Percentiles rank a stretch among this genome's conserved stretches.
phyloP scores from a whole-genome alignment of 2,797 vertebrate species.

The Cichlasoma orientale region DNA sequence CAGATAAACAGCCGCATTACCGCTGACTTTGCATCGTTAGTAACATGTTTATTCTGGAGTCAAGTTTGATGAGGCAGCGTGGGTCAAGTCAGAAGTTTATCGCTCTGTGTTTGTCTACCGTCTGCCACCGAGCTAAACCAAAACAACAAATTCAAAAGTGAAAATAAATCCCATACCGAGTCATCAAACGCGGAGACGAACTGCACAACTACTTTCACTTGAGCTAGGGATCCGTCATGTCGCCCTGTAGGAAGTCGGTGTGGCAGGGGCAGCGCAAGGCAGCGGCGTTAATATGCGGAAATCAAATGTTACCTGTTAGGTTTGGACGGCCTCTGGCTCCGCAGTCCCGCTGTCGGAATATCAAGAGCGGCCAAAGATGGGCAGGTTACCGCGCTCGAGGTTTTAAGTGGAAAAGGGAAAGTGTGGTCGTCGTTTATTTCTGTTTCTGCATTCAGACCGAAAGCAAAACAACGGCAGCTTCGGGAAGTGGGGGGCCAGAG shows the following conservation, averaged over 20 bases:
- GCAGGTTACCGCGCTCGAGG: not conserved
- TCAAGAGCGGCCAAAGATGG: not conserved
- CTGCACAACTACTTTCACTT: slow-evolving; percentile 75
- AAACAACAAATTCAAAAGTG: slow-evolving; percentile 84
- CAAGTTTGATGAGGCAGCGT: slow-evolving; percentile 11
- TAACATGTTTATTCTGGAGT: not conserved
- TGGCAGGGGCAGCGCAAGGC: not conserved
- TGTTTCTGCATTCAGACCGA: slow-evolving; percentile 89
- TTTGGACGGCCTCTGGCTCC: slow-evolving; percentile 48
- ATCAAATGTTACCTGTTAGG: slow-evolving; percentile 60
- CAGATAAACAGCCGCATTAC: not conserved
- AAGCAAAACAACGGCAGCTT: slow-evolving; percentile 94
- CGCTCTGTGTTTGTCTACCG: not conserved
- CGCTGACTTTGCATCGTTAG: not conserved
- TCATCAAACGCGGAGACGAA: slow-evolving; percentile 57
- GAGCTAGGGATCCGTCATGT: slow-evolving; percentile 45
- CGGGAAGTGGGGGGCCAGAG: slow-evolving; percentile 65
- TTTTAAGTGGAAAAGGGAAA: slow-evolving; percentile 19
- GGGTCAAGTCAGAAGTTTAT: slow-evolving; percentile 36
- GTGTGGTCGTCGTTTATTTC: slow-evolving; percentile 72
- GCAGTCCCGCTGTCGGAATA: slow-evolving; percentile 9
- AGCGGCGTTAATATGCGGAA: slow-evolving; percentile 63
- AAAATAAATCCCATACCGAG: slow-evolving; percentile 81
- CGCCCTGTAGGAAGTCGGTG: slow-evolving; percentile 40
- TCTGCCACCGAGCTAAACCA: slow-evolving; percentile 21